These are phyloP conservation scores for Willisornis vidua DNA, from an alignment of 2,113 vertebrate genomes.

Conservation along the genomic window DNA sequence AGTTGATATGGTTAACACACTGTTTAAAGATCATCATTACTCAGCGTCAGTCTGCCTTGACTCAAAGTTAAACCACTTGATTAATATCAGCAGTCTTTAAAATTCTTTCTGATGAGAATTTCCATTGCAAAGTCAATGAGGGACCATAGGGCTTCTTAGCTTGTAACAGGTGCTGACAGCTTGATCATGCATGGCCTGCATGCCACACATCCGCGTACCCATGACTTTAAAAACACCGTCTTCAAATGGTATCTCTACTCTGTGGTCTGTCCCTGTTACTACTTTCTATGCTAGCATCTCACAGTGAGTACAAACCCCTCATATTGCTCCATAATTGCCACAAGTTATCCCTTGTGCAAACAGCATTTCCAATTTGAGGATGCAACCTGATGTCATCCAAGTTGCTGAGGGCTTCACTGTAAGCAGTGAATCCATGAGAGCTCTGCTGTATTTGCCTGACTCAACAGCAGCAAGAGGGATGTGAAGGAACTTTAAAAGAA, in stretches of 20 bases:
- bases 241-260: neutral
- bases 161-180: neutral
- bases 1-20: neutral
- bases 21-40: neutral
- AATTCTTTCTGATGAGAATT: neutral
- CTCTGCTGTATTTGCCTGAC: neutral
- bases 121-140: neutral
- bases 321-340: neutral
- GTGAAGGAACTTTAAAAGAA: neutral
- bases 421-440: neutral
- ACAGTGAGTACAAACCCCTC: neutral
- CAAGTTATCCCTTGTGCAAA: neutral
- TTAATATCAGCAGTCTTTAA: neutral
- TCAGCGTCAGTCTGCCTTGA: neutral
- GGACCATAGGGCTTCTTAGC: neutral
- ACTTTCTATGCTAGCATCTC: neutral
- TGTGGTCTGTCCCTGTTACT: neutral
- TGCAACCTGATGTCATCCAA: neutral
- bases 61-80: neutral
- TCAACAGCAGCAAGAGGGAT: neutral
- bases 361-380: neutral
- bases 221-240: neutral
- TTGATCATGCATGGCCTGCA: neutral
- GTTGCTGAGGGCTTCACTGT: neutral
- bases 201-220: neutral